Evolutionary conservation across 35 echinoderm and acorn worm species (phyloP), one percentile per base, ranked within the genome.

Genomic region (Diadema setosum): DNA sequence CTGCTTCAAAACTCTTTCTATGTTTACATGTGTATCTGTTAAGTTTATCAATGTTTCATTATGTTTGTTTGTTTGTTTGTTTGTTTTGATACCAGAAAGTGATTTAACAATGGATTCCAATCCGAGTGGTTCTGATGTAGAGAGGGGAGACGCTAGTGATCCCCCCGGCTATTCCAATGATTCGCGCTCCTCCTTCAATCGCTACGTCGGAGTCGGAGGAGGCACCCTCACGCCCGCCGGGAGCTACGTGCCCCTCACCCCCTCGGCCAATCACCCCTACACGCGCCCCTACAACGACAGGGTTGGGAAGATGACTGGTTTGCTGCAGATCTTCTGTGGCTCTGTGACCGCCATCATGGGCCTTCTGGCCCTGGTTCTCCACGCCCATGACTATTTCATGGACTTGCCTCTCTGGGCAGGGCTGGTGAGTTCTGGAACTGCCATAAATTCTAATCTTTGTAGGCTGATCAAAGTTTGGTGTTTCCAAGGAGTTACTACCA

Each of bases 311-410:
- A 44, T 78, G 73, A 78, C 73, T 0, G 73, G 73, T 33, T 41
- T 78, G 9, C 73, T 78, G 39, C 73, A 78, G 17, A 78, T 78
- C 37, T 41, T 78, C 3, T 78, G 73, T 78, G 73, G 73, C 33
- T 78, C 73, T 12, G 73, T 78, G 36, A 43, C 73, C 18, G 36
- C 35, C 7, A 41, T 78, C 27, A 78, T 78, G 73, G 73, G 73
- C 35, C 37, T 78, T 18, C 73, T 78, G 39, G 73, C 73, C 73
- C 73, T 78, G 33, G 73, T 78, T n/a, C 37, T 78, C 35, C 73
- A 78, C 24, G 39, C 73, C 11, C 73, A 78, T 25, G 7, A 78
- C 29, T 78, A 78, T n/a, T 78, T 78, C 73, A 43, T 78, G 73
- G 73, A 78, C 40, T 36, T 78, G 36, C 73, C 73, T 41, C 20